Evolutionary conservation across 2,888 invertebrate species (phyloP), one percentile per base, ranked within the genome.

Genomic region (Drosophila bunnanda): DNA sequence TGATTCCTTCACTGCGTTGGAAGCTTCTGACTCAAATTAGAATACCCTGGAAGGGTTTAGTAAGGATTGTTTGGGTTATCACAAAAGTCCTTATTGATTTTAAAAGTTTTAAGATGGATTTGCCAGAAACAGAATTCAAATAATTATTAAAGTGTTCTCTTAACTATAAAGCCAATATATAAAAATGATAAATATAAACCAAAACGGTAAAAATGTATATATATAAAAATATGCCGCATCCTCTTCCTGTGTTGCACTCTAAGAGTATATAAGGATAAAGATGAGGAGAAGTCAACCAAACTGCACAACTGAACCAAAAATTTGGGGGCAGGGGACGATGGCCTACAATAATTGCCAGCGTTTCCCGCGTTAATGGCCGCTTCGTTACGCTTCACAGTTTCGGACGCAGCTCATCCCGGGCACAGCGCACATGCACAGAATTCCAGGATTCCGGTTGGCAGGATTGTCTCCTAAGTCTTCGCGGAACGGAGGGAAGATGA

Each of bases 391-490:
- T 74, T 73, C 75, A 61, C 60, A 75, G 61, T 71, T 64, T 38
- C 32, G 53, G 52, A 41, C 62, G 57, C 53, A 41, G 53, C 28
- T 38, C 56, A 56, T 43, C 34, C 32, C 30, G 3, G 50, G 50
- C 50, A 50, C 50, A 50, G 20, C 8, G 41, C 44, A 44, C 64
- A 48, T 53, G 34, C 43, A 60, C 61, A 66, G 50, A 75, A 75
- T 79, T 87, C 72, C 69, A 65, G 41, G 59, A 69, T 77, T 86
- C 75, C 44, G 75, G 59, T 71, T 28, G 62, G 64, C 68, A 50
- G 60, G 65, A 74, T 68, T 64, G 71, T 84, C 64, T 65, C 52
- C 74, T 54, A 54, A 72, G 66, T 65, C 66, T 72, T 72, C 72
- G 66, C 75, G 46, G 75, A 54, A 72, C 52, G 44, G 22, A 72